Evolutionary conservation across 2,113 vertebrate genomes (phyloP).

Genomic region (Lycaon pictus): DNA sequence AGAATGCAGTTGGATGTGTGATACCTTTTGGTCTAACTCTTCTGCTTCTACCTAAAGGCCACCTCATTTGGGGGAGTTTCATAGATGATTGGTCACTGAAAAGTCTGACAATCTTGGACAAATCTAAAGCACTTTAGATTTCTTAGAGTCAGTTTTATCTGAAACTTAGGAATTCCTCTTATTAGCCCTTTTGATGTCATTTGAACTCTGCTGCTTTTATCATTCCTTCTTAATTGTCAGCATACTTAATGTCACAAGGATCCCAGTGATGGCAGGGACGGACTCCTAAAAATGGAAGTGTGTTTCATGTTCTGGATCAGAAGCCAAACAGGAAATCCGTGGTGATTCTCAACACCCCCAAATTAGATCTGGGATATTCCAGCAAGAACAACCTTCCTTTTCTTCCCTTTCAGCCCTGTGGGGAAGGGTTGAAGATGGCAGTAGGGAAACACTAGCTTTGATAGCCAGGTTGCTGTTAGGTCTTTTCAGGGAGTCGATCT

Average conservation of each 20-base stretch:
- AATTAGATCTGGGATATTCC: not conserved
- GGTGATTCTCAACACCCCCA: not conserved
- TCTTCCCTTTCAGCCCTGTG: not conserved
- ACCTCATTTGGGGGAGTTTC: not conserved
- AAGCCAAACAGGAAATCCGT: not conserved
- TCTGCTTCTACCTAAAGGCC: not conserved
- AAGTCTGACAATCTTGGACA: not conserved
- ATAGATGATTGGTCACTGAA: not conserved
- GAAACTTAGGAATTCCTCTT: not conserved
- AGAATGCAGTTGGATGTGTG: not conserved
- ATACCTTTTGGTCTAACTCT: not conserved
- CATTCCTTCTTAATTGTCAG: not conserved
- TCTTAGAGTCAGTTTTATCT: slow-evolving; percentile 7
- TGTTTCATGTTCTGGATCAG: not conserved
- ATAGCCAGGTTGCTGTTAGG: not conserved
- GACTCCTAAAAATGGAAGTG: not conserved
- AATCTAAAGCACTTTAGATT: not conserved
- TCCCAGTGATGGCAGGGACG: not conserved
- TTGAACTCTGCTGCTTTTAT: not conserved
- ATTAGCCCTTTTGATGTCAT: not conserved
- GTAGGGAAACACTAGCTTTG: not conserved
- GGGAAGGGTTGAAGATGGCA: not conserved
- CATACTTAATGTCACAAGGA: not conserved
- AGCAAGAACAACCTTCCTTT: not conserved
- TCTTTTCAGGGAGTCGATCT: not conserved